Evolutionary conservation across 2,113 vertebrate species (phyloP), one percentile per base, ranked within the genome.

Genomic region (Sterna hirundo): DNA sequence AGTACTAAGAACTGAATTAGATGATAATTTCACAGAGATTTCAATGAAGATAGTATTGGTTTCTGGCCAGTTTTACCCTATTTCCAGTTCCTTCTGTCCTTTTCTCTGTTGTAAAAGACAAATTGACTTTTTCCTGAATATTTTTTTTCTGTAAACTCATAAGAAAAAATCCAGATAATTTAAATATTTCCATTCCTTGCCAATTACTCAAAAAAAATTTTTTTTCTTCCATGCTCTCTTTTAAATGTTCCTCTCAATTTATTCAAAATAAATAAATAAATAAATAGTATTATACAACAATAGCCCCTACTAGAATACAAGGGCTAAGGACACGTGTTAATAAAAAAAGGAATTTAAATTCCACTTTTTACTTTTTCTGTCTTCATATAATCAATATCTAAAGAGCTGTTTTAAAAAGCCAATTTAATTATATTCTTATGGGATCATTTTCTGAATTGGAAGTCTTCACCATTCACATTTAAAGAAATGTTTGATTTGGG

Each of bases 251-350:
- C 5, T 84, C 13, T 68, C 2, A 4, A 64, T 57, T 68, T 55
- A 42, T 29, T 76, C 3, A 13, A 21, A n/a, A 46, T 19, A 42
- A n/a, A 58, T 27, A 42, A 75, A 83, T 49, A 42, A 75, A 83
- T 49, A 58, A 30, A 38, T 18, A 2, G 5, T 36, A 40, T 52
- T 27, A n/a, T 46, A 18, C 2, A 36, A n/a, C 32, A 47, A 27
- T 75, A 51, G 2, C 4, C 5, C 2, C 3, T 46, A 27, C 15
- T 54, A 83, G 18, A 74, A 66, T 18, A 3, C 11, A 60, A 70
- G n/a, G 14, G 8, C 2, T 66, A 68, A 66, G 18, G 66, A 65
- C 3, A 27, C 0, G 0, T 7, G 14, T 13, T 16, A n/a, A 84
- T 32, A 32, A 54, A 60, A 70, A 40, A 55, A 42, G 1, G 12